Evolutionary conservation across 2,113 vertebrate species (phyloP).

Genomic region (Brachyistius frenatus): DNA sequence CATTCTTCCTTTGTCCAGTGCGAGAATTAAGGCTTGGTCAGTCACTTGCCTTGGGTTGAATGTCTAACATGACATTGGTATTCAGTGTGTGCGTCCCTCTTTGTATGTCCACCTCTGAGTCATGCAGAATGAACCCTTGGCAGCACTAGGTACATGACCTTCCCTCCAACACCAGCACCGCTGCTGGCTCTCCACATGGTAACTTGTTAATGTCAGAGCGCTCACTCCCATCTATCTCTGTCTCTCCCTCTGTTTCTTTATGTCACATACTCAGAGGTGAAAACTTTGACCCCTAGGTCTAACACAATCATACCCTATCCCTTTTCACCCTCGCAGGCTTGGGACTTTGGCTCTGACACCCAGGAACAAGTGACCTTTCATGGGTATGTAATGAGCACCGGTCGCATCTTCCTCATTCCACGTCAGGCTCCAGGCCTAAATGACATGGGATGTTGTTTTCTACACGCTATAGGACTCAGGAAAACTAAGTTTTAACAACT

Average conservation of each 20-base stretch:
- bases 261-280: constrained; percentile 46
- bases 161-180: constrained; percentile 61
- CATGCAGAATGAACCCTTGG: constrained; percentile 66
- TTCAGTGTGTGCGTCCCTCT: constrained; percentile 45
- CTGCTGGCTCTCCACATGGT: constrained; percentile 65
- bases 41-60: constrained; percentile 29
- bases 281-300: constrained; percentile 58
- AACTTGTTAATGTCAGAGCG: constrained; percentile 66
- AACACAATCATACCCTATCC: constrained; percentile 53
- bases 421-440: constrained; percentile 39
- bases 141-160: constrained; percentile 68
- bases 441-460: constrained; percentile 39
- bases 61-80: constrained; percentile 61
- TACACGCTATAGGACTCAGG: constrained; percentile 1
- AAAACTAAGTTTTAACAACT: constrained; percentile 6
- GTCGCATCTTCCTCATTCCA: constrained; percentile 29
- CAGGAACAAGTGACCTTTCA: constrained; percentile 66
- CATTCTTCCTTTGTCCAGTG: constrained; percentile 16
- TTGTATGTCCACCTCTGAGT: constrained; percentile 68
- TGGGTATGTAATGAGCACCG: constrained; percentile 57
- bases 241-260: constrained; percentile 26
- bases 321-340: constrained; percentile 40
- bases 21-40: constrained; percentile 26
- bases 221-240: constrained; percentile 24
- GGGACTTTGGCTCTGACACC: constrained; percentile 44